Evolutionary conservation across 2,113 vertebrate species (phyloP).

Genomic region (Leptocoma aspasia): DNA sequence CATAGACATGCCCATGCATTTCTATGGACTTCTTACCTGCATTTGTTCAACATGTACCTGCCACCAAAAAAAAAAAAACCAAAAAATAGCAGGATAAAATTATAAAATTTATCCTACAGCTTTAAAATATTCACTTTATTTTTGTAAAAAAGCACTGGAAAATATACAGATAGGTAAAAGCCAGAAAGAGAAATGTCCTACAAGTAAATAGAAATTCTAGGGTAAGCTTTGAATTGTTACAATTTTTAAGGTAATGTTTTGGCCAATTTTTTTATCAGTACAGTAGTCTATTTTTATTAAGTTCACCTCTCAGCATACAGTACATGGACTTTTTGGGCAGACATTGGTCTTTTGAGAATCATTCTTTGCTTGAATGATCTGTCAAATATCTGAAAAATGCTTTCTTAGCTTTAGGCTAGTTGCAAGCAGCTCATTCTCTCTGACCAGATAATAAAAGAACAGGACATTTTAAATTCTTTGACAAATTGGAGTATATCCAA

Average conservation of each 20-base stretch:
- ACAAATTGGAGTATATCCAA: neutral
- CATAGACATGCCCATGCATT: neutral
- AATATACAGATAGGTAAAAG: neutral
- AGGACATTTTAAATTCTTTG: neutral
- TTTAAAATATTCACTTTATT: neutral
- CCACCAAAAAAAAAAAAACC: fast-evolving
- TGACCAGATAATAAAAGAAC: neutral
- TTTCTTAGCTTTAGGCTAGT: neutral
- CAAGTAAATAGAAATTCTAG: neutral
- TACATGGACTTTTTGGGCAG: neutral
- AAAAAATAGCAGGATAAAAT: neutral
- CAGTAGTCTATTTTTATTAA: neutral
- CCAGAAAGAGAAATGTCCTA: neutral
- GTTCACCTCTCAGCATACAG: neutral
- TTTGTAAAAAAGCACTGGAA: neutral
- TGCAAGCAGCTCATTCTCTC: neutral
- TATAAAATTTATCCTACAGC: neutral
- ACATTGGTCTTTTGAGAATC: neutral
- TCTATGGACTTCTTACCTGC: neutral
- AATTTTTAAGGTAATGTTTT: neutral
- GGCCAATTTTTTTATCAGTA: neutral
- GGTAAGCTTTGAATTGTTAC: neutral
- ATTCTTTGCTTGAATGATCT: neutral
- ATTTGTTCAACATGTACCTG: neutral
- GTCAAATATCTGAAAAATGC: neutral